Evolutionary conservation across 2,113 vertebrate species (phyloP).

Genomic region (Anguilla japonica): DNA sequence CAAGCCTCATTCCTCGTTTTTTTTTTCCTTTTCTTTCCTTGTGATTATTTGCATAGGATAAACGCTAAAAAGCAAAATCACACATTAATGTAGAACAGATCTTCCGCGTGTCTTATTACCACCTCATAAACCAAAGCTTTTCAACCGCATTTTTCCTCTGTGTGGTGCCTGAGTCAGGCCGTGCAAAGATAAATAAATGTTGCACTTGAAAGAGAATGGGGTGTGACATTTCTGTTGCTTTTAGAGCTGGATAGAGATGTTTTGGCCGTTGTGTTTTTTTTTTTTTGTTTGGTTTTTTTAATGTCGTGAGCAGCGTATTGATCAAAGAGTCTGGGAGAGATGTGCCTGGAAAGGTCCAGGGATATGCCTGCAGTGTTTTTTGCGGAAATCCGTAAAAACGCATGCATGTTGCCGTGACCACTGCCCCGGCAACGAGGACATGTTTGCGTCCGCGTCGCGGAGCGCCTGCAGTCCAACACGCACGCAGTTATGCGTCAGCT

Average conservation of each 20-base stretch:
- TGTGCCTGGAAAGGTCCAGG: background rate
- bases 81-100: constrained; percentile 52
- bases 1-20: constrained; percentile 21
- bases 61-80: constrained; percentile 43
- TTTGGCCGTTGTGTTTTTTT: background rate
- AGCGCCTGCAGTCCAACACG: background rate
- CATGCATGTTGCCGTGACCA: background rate
- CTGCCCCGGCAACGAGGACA: background rate
- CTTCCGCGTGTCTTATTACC: constrained; percentile 43
- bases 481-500: background rate
- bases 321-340: background rate
- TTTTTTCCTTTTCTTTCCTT: constrained; percentile 39
- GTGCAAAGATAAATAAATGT: constrained; percentile 12
- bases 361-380: background rate
- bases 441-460: too few relatives aligned
- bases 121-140: constrained; percentile 40
- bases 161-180: constrained; percentile 6
- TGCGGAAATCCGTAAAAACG: background rate
- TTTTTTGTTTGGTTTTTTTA: background rate
- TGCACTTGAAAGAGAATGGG: background rate
- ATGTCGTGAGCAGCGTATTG: background rate
- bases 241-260: background rate
- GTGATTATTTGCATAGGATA: constrained; percentile 52
- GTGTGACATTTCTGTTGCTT: constrained; percentile 1
- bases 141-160: constrained; percentile 42